Evolutionary conservation across 64 coral and sea anemone genomes (phyloP).

Genomic region (Porites australiensis): DNA sequence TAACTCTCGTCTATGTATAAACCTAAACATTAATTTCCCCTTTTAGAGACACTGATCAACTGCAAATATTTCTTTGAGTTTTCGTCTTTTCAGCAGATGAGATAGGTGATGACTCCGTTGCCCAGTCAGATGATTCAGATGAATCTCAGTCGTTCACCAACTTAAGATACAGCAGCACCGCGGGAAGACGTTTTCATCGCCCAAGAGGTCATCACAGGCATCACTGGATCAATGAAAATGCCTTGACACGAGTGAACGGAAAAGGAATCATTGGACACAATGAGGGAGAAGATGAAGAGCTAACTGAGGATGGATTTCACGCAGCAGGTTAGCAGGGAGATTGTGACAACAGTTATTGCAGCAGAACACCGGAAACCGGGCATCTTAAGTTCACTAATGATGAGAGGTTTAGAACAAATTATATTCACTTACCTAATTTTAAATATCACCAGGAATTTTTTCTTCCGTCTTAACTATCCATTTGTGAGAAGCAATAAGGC

Average conservation of each 20-base stretch:
- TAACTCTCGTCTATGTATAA: no score
- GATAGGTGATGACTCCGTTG: not conserved
- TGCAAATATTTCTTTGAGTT: not conserved
- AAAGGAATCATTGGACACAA: conserved; percentile 44
- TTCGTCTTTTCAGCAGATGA: not conserved
- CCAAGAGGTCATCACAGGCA: not conserved
- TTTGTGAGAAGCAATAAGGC: no score
- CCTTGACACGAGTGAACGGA: not conserved
- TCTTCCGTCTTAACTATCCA: no score
- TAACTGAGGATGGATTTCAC: conserved; percentile 3
- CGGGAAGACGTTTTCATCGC: not conserved
- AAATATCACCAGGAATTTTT: no score
- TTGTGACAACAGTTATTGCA: not conserved
- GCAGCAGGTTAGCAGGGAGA: not conserved
- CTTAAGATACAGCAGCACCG: conserved; percentile 11
- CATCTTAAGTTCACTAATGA: no score
- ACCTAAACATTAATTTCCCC: no score
- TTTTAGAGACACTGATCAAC: no score
- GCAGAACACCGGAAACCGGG: no score
- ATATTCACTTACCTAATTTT: no score
- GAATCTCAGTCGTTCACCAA: not conserved
- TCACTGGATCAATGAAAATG: conserved; percentile 23
- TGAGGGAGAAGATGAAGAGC: not conserved
- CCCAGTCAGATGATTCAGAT: not conserved
- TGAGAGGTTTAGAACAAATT: no score